Percentiles rank a stretch among this genome's conserved stretches.
Conservation (phyloP, 2,888 invertebrate species). For the Dermolepida albohirtum region DNA sequence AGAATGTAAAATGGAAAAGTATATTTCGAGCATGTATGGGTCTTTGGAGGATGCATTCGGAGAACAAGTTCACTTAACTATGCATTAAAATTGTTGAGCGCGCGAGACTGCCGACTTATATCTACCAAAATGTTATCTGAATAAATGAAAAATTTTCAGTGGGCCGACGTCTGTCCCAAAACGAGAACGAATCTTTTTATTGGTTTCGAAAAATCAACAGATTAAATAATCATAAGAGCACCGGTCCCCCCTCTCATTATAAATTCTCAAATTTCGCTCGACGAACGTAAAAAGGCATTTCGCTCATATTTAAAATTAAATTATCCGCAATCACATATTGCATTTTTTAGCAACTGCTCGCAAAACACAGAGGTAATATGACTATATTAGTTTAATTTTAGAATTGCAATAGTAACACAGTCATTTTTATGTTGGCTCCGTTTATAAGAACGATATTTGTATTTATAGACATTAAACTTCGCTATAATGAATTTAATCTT, state of each 20-base stretch:
- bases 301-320: conserved; percentile 14
- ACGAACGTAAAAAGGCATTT: conserved; percentile 13
- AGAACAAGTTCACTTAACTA: conserved; percentile 48
- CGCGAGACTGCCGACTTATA: conserved; percentile 22
- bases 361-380: conserved; percentile 6
- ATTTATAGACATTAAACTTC: too few species aligned
- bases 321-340: conserved; percentile 19
- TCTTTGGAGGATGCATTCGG: conserved; percentile 50
- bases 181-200: conserved; percentile 27
- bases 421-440: too few species aligned
- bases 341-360: conserved; percentile 4
- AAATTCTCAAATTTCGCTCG: conserved; percentile 27
- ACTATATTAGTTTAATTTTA: not conserved
- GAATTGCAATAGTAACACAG: not conserved
- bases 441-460: not conserved
- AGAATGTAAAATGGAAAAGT: conserved; percentile 40
- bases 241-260: conserved; percentile 17
- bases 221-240: conserved; percentile 26
- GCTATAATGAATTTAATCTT: too few species aligned
- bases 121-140: conserved; percentile 41
- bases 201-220: conserved; percentile 24
- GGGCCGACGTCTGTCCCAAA: conserved; percentile 17
- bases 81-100: conserved; percentile 50
- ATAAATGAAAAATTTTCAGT: conserved; percentile 42
- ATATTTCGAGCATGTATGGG: conserved; percentile 48